Evolutionary conservation across 2,888 invertebrate species (phyloP), one percentile per base, ranked within the genome.

Genomic region (Dioctria linearis): DNA sequence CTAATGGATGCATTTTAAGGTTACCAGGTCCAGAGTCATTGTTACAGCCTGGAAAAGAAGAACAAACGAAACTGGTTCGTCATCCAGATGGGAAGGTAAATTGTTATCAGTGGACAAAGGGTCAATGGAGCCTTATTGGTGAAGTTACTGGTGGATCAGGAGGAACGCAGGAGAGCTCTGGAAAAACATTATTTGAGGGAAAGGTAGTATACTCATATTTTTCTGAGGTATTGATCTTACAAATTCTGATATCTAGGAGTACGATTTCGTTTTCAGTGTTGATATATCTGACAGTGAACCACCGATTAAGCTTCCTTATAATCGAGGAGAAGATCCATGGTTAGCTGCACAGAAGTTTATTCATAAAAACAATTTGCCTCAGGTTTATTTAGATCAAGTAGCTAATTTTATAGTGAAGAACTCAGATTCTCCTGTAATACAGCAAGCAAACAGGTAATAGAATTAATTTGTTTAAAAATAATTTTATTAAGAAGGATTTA

Each of bases 191-290:
- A 85, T 93, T 92, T 86, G 94, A 97, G 86, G 98, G 98, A 84
- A 93, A 95, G 83, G 86, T 86, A 79, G 57, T 82, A 25, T 42
- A n/a, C 25, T 46, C 2, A 46, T 46, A 8, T 46, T 5, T 8
- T 46, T 8, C 8, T 46, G 46, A 46, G 8, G 59, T 83, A 86
- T 80, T 85, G 92, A 91, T 79, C 78, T 69, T 13, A n/a, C 13
- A 37, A 3, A 42, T 0, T 13, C 11, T 75, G 11, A 40, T 11
- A 78, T 82, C 39, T 66, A 86, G 86, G 95, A 96, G 86, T 99
- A 98, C 86, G 99, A 99, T 90, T 98, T 93, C 89, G 98, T 98
- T 43, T 98, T 99, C 88, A 94, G 93, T 83, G 96, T 99, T n/a
- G 98, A 98, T 85, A 94, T 98, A 79, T 95, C 97, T 86, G 98